Percentiles rank a stretch among this genome's conserved stretches.
These are phyloP conservation scores for Chlorospingus semifuscus DNA, from an alignment of 2,797 vertebrate genomes.

Conservation along the genomic window DNA sequence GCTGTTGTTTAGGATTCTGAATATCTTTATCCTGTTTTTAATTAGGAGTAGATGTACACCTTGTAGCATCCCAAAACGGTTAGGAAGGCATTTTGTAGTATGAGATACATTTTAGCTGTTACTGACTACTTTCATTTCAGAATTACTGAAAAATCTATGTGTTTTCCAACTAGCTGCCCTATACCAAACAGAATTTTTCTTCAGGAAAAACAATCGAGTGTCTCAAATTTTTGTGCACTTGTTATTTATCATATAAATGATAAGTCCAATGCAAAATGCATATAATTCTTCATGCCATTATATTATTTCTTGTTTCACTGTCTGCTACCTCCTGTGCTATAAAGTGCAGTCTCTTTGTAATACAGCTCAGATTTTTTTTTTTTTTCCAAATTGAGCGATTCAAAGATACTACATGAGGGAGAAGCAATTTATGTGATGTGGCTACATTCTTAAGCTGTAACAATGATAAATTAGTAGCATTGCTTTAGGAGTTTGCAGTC, in stretches of 20 bases:
- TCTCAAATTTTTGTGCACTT: background rate
- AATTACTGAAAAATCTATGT: background rate
- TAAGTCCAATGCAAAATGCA: background rate
- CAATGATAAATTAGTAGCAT: conserved; percentile 48
- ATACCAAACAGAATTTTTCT: background rate
- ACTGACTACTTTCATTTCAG: background rate
- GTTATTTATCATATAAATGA: conserved; percentile 3
- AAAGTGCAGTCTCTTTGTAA: conserved; percentile 6
- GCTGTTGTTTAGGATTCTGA: background rate
- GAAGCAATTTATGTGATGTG: conserved; percentile 12
- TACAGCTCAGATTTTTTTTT: background rate
- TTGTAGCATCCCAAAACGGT: background rate
- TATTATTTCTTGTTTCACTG: background rate
- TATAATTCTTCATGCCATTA: background rate
- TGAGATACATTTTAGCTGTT: background rate
- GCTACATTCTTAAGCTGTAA: conserved; percentile 12
- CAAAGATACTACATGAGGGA: background rate
- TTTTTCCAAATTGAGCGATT: background rate
- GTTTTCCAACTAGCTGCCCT: background rate
- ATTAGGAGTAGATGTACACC: background rate
- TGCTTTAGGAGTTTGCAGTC: conserved; percentile 7
- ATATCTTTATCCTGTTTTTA: background rate
- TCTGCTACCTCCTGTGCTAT: background rate
- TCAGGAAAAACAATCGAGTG: background rate
- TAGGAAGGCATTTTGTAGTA: background rate